A percentile compares a stretch with the other conserved stretches of the same genome.
phyloP scores from a whole-genome alignment of 2,888 invertebrate species.

The Temnothorax rugatulus region DNA sequence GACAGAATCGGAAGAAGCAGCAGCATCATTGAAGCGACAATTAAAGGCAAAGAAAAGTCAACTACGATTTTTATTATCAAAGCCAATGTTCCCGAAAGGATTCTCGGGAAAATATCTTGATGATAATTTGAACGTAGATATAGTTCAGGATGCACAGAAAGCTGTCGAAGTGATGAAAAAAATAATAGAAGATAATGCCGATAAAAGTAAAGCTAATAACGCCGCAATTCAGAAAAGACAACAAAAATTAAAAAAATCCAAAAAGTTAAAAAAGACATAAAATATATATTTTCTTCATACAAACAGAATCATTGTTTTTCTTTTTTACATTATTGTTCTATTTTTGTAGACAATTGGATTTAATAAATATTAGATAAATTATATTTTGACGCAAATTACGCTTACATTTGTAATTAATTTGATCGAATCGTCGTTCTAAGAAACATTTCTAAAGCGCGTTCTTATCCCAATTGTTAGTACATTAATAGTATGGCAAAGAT shows the following conservation, averaged over 20 bases:
- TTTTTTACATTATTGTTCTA: not conserved
- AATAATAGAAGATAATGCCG: conserved; percentile 74
- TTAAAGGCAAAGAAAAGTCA: conserved; percentile 87
- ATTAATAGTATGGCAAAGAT: conserved; percentile 64
- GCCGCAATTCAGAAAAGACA: conserved; percentile 38
- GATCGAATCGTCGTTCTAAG: conserved; percentile 46
- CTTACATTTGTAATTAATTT: conserved; percentile 51
- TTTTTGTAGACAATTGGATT: conserved; percentile 24
- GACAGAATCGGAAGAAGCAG: conserved; percentile 82
- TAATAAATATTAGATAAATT: conserved; percentile 32
- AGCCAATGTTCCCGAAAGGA: conserved; percentile 90
- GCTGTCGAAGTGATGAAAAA: conserved; percentile 88
- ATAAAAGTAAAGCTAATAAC: conserved; percentile 59
- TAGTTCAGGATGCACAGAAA: conserved; percentile 81
- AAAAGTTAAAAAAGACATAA: conserved; percentile 54
- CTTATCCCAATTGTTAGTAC: conserved; percentile 63
- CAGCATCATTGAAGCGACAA: conserved; percentile 87
- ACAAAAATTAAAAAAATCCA: conserved; percentile 33
- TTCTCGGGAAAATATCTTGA: conserved; percentile 90
- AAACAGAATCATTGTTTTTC: too few relatives aligned
- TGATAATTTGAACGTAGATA: conserved; percentile 80
- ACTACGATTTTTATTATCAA: conserved; percentile 87
- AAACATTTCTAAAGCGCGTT: conserved; percentile 28
- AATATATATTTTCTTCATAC: not conserved
- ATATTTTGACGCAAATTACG: conserved; percentile 39